Evolutionary conservation across 2,888 invertebrate genomes (phyloP), one percentile per base, ranked within the genome.

Genomic region (Phasia obesa): DNA sequence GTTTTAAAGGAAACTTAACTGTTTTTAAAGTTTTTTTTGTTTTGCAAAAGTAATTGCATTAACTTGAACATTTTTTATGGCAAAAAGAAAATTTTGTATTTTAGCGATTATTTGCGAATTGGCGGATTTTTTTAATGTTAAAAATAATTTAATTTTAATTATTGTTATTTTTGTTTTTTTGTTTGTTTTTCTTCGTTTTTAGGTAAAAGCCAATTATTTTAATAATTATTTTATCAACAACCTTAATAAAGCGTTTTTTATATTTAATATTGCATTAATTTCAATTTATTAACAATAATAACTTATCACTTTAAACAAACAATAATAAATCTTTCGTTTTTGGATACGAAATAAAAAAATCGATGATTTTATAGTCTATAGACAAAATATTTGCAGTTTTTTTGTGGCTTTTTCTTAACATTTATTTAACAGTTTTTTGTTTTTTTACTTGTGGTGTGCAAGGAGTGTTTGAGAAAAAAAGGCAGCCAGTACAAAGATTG

Each of bases 321-420:
- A 65, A 51, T 23, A 60, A 53, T 51, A 4, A 64, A 27, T n/a
- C n/a, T 25, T 6, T 67, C 59, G 65, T 19, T 64, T n/a, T 7
- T 64, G 49, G 64, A 47, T 62, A 64, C n/a, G 60, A 65, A 80
- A 47, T 19, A 47, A 47, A 75, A 81, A 82, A 82, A 82, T 82
- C 82, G 78, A 82, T 82, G 82, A 82, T 77, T 77, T 77, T 77
- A 81, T 81, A 77, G 81, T 81, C 77, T 81, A 81, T 81, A 81
- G 77, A 81, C 73, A 81, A 69, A 77, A 77, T 57, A 62, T 53
- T 60, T 44, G 53, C 51, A 71, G 49, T 35, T 80, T 44, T 62
- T 65, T 49, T n/a, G 9, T 6, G 49, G 38, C 23, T 69, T 69
- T 65, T 53, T 55, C 7, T 65, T 17, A 47, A 47, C 6, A 19